Percentiles rank a stretch among this genome's conserved stretches.
Conservation (phyloP, 2,888 invertebrate genomes). For the Lycocerus yunnanus region DNA sequence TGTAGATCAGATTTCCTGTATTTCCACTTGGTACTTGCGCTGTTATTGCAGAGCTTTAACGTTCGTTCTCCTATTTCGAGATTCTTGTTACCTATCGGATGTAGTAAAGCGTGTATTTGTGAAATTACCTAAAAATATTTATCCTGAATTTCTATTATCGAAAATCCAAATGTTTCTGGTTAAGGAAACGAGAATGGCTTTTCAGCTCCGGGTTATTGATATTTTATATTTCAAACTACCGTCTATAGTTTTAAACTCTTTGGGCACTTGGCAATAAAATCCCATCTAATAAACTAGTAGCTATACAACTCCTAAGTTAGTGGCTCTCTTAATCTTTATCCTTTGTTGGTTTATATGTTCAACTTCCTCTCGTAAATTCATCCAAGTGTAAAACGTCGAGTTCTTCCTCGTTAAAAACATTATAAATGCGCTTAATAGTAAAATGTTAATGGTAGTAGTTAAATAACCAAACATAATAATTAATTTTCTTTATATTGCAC, state of each 20-base stretch:
- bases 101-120: neutral
- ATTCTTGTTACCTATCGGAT: neutral
- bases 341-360: conserved; percentile 25
- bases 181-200: neutral
- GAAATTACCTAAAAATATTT: conserved; percentile 1
- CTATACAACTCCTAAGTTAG: conserved; percentile 19
- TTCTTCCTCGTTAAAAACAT: conserved; percentile 18
- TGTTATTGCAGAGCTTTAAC: conserved; percentile 12
- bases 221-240: neutral
- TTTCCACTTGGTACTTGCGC: conserved; percentile 33
- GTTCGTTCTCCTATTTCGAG: neutral
- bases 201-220: neutral
- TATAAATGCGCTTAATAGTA: conserved; percentile 20
- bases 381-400: conserved; percentile 23
- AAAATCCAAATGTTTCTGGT: neutral
- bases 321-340: conserved; percentile 18
- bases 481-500: neutral
- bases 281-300: conserved; percentile 17
- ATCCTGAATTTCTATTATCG: neutral
- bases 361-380: conserved; percentile 25
- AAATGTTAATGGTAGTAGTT: neutral
- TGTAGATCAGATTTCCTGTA: conserved; percentile 41
- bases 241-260: conserved; percentile 10
- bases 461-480: neutral
- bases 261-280: conserved; percentile 19